Evolutionary conservation across 2,888 invertebrate genomes (phyloP).

Genomic region (Hydropsyche betteni): DNA sequence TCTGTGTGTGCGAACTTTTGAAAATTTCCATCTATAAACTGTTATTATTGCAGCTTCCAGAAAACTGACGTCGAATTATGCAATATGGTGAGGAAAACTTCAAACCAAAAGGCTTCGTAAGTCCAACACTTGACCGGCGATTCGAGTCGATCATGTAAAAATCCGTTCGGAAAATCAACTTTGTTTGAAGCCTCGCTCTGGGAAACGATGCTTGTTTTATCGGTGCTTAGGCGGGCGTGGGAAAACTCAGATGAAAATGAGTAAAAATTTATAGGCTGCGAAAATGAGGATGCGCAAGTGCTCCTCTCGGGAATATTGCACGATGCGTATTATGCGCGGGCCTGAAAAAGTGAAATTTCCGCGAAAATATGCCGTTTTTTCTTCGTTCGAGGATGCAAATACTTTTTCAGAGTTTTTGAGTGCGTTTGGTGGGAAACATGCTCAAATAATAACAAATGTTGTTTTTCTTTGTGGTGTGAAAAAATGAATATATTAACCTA

Average conservation of each 20-base stretch:
- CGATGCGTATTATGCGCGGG: not conserved
- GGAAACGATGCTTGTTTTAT: not conserved
- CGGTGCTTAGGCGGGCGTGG: not conserved
- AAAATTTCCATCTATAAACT: not conserved
- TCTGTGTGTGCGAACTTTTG: not conserved
- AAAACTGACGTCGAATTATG: too few species aligned
- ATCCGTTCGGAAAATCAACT: too few species aligned
- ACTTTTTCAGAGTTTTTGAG: not conserved
- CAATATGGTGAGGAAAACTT: too few species aligned
- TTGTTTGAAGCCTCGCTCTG: too few species aligned
- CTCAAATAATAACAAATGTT: too few species aligned
- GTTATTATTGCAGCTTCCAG: not conserved
- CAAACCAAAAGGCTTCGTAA: too few species aligned
- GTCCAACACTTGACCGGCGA: too few species aligned
- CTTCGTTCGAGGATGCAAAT: constrained; percentile 4
- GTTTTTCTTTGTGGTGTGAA: not conserved
- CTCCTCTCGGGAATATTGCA: constrained; percentile 14
- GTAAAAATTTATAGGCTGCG: constrained; percentile 29
- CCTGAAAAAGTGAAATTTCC: not conserved
- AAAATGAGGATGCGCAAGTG: constrained; percentile 17
- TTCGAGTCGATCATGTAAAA: too few species aligned
- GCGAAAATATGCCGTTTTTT: constrained; percentile 2
- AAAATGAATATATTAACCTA: not conserved
- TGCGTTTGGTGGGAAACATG: too few species aligned
- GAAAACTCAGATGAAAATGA: not conserved